Evolutionary conservation across 2,888 invertebrate species (phyloP).

Genomic region (Diachrysia chrysitis): DNA sequence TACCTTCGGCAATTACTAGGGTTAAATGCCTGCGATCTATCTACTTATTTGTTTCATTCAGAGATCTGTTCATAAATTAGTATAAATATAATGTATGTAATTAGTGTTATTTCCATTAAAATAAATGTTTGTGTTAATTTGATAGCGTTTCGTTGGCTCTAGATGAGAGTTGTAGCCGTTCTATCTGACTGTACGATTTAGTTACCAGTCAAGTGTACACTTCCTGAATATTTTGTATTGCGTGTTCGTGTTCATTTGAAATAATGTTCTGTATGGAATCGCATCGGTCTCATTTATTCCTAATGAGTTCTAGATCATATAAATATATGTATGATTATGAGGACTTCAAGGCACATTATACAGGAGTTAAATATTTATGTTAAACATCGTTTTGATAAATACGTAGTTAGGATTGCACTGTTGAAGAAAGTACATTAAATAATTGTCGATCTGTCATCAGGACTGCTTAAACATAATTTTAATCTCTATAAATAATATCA

Average conservation of each 20-base stretch:
- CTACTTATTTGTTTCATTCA: slow-evolving; percentile 68
- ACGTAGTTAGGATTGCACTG: slow-evolving; percentile 69
- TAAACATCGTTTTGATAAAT: slow-evolving; percentile 61
- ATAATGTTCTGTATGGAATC: slow-evolving; percentile 63
- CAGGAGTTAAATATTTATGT: slow-evolving; percentile 62
- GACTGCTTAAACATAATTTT: slow-evolving; percentile 77
- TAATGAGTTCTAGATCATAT: slow-evolving; percentile 89
- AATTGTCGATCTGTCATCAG: slow-evolving; percentile 73
- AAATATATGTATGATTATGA: slow-evolving; percentile 82
- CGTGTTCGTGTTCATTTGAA: slow-evolving; percentile 53
- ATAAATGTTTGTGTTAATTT: slow-evolving; percentile 79
- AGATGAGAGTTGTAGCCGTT: slow-evolving; percentile 69
- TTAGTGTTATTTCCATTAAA: slow-evolving; percentile 81
- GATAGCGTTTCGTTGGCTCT: slow-evolving; percentile 76
- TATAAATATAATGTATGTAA: slow-evolving; percentile 81
- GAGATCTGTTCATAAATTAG: slow-evolving; percentile 79
- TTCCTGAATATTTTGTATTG: slow-evolving; percentile 64
- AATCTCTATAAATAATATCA: slow-evolving; percentile 81
- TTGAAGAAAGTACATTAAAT: slow-evolving; percentile 65
- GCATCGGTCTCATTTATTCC: slow-evolving; percentile 75
- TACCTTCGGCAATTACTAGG: slow-evolving; percentile 7
- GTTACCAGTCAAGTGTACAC: slow-evolving; percentile 60
- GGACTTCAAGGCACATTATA: slow-evolving; percentile 65
- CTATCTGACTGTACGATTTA: slow-evolving; percentile 58
- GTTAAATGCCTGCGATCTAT: slow-evolving; percentile 52